These are phyloP conservation scores for Rynchops niger DNA, from an alignment of 2,113 vertebrate genomes.

Conservation along the genomic window DNA sequence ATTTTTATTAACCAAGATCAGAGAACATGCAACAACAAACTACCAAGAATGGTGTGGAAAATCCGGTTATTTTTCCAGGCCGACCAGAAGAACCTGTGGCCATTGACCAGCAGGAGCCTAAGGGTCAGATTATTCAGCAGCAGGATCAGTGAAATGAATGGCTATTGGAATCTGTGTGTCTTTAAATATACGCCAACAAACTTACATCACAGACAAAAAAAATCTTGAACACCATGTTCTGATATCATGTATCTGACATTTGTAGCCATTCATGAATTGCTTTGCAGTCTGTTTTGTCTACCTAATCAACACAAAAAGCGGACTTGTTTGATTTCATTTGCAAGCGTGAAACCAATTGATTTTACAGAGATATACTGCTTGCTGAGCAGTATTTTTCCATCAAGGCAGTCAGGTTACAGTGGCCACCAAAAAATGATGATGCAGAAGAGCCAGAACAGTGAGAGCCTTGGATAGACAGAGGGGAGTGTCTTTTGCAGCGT, in stretches of 20 bases:
- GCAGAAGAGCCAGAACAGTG: neutral
- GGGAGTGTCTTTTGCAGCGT: neutral
- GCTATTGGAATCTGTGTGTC: neutral
- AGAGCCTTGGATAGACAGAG: neutral
- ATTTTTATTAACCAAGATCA: constrained; percentile 30
- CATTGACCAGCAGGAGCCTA: constrained; percentile 2
- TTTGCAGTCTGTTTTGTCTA: neutral
- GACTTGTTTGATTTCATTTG: neutral
- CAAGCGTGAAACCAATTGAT: constrained; percentile 19
- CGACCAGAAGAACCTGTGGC: constrained; percentile 6
- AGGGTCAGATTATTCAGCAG: neutral
- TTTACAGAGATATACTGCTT: neutral
- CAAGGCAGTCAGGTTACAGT: neutral
- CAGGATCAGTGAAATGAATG: neutral
- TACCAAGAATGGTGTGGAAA: constrained; percentile 20
- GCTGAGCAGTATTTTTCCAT: neutral
- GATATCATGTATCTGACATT: neutral
- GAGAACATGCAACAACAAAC: neutral
- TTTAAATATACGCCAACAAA: neutral
- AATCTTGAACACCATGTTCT: neutral
- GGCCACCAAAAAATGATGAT: neutral
- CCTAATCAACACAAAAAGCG: neutral
- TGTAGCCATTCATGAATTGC: neutral
- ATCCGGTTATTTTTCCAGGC: constrained; percentile 16
- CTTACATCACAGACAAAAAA: neutral